These are phyloP conservation scores for Drosophila putrida DNA, from an alignment of 2,888 invertebrate species.

Conservation along the genomic window DNA sequence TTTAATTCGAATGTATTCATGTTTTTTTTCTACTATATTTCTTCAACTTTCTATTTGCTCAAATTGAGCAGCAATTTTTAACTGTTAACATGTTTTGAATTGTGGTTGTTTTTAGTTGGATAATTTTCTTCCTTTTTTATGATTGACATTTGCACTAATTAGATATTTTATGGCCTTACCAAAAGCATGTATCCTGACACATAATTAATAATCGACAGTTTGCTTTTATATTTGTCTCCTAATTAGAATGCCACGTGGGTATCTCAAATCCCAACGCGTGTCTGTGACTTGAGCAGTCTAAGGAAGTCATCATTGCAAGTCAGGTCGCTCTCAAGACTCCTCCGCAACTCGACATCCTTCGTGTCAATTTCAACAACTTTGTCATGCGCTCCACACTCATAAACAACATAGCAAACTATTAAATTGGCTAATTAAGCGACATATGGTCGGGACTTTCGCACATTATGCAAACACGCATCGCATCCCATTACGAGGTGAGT, in stretches of 20 bases:
- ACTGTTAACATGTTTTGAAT: not conserved
- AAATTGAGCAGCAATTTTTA: slow-evolving; percentile 20
- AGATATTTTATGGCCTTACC: slow-evolving; percentile 47
- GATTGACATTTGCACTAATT: slow-evolving; percentile 41
- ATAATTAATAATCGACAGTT: slow-evolving; percentile 50
- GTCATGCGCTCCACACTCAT: slow-evolving; percentile 47
- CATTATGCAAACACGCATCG: slow-evolving; percentile 70
- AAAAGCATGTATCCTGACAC: not conserved
- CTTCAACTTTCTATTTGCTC: slow-evolving; percentile 20
- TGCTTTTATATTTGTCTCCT: slow-evolving; percentile 56
- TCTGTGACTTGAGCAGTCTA: slow-evolving; percentile 46
- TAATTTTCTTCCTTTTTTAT: slow-evolving; percentile 5
- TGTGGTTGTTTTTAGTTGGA: not conserved
- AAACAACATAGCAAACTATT: slow-evolving; percentile 73
- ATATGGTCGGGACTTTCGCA: slow-evolving; percentile 50
- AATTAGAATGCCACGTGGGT: slow-evolving; percentile 66
- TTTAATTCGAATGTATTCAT: slow-evolving; percentile 4
- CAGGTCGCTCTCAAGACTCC: not conserved
- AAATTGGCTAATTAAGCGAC: slow-evolving; percentile 73
- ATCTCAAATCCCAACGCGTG: slow-evolving; percentile 47
- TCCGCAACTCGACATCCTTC: not conserved
- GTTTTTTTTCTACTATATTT: not conserved
- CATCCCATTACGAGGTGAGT: slow-evolving; percentile 34
- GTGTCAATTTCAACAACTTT: slow-evolving; percentile 20
- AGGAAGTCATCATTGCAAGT: not conserved